Base-by-base conservation (phyloP, 2,113 vertebrate genomes). In the Menura novaehollandiae region DNA sequence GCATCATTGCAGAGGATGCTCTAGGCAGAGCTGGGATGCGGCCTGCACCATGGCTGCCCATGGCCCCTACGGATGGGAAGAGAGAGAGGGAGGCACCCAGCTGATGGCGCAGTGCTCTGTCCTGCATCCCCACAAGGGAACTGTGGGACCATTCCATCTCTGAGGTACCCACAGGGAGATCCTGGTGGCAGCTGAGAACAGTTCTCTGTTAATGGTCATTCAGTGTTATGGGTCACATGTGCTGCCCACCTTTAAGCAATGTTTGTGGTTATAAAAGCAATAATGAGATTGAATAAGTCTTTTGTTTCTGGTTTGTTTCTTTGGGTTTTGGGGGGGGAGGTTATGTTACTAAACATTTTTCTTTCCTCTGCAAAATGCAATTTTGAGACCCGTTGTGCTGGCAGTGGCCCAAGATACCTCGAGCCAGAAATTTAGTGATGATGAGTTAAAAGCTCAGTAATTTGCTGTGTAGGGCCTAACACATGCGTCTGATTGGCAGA, bases 201-300 rank as follows among this genome's bases (percentile, higher is more conserved):
- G 43, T n/a, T 80, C 30, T 28, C 15, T 46, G 5, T 7, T 11
- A n/a, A 11, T 12, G n/a, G 26, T 79, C 15, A 2, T 64, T 76
- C 35, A 22, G 55, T 22, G 23, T 68, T 37, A 18, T 0, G 0
- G 15, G 26, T 33, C 18, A 1, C 7, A 62, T 4, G 3, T 1
- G 2, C 21, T 80, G 37, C 32, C 41, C n/a, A 24, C 24, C 24
- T 53, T 46, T 53, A 59, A 41, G 26, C 8, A 58, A 33, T 20
- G 20, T 2, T 1, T 0, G 7, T 66, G 46, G 6, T 44, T 59
- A 10, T 55, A 41, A 89, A 81, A 80, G 30, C 41, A 35, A 11
- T 23, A 66, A 9, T 3, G 2, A 67, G 22, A 47, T 62, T 55
- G 19, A 23, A 4, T 39, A 87, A 37, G 10, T 17, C 14, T 73